phyloP scores from a whole-genome alignment of 2,888 invertebrate species.

The Tetranychus truncatus region DNA sequence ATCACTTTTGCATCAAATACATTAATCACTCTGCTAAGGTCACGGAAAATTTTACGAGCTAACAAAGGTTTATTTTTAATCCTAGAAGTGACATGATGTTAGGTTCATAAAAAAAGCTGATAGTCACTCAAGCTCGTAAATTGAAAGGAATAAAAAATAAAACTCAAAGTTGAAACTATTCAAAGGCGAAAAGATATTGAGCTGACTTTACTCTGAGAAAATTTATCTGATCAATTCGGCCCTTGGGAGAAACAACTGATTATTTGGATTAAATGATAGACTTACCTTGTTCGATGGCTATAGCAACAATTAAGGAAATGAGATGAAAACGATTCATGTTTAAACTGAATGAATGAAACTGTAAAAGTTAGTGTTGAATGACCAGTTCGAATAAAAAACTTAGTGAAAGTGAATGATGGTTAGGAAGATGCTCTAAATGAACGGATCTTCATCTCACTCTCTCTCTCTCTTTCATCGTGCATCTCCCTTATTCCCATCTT shows the following conservation, averaged over 20 bases:
- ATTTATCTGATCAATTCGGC: no score
- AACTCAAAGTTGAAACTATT: no score
- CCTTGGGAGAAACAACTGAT: neutral
- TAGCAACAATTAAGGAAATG: neutral
- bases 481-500: neutral
- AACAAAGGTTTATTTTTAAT: no score
- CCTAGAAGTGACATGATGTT: no score
- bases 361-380: neutral
- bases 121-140: no score
- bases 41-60: no score
- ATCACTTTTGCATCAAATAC: no score
- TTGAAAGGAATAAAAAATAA: no score
- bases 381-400: neutral
- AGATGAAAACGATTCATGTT: neutral
- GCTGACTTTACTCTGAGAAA: no score
- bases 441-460: neutral
- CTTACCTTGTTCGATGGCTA: neutral
- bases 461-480: neutral
- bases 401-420: neutral
- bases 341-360: neutral
- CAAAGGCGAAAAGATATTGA: no score
- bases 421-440: neutral
- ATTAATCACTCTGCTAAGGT: no score
- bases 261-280: neutral
- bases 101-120: no score